phyloP scores from a whole-genome alignment of 2,113 vertebrate species.

The Anhinga anhinga region DNA sequence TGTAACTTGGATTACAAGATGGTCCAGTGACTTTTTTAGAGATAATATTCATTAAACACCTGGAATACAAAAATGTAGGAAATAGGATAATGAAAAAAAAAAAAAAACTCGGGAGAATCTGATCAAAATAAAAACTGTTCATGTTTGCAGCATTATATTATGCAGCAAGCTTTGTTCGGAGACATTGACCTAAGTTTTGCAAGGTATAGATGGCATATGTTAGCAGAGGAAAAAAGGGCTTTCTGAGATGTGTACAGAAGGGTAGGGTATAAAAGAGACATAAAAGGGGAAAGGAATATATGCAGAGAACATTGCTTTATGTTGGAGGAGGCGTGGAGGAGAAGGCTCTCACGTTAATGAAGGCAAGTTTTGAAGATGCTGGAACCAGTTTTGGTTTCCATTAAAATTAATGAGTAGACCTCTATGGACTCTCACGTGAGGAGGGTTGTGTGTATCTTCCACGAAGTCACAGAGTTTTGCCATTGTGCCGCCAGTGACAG shows the following conservation, averaged over 20 bases:
- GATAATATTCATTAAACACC: not conserved
- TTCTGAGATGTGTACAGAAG: not conserved
- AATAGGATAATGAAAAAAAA: not conserved
- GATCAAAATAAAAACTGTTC: not conserved
- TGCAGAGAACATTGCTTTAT: not conserved
- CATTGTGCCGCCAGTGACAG: not conserved
- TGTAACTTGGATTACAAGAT: not conserved
- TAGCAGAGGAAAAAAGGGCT: not conserved
- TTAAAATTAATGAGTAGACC: constrained; percentile 58
- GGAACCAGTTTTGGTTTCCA: constrained; percentile 32
- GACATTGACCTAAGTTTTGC: not conserved
- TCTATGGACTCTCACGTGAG: constrained; percentile 4
- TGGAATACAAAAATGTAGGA: not conserved
- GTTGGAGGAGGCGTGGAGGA: not conserved
- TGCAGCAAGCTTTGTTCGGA: not conserved
- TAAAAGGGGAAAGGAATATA: not conserved
- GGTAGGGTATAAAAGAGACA: not conserved
- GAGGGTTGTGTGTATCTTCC: not conserved
- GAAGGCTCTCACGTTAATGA: not conserved
- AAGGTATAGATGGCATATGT: not conserved
- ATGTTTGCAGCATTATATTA: not conserved
- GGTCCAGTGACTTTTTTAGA: not conserved
- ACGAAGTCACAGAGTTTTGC: not conserved
- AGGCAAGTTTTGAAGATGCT: constrained; percentile 18
- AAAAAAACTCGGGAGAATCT: not conserved